A percentile compares a stretch with the other conserved stretches of the same genome.
Conservation (phyloP, 2,888 invertebrate genomes). For the Choreutis nemorana region DNA sequence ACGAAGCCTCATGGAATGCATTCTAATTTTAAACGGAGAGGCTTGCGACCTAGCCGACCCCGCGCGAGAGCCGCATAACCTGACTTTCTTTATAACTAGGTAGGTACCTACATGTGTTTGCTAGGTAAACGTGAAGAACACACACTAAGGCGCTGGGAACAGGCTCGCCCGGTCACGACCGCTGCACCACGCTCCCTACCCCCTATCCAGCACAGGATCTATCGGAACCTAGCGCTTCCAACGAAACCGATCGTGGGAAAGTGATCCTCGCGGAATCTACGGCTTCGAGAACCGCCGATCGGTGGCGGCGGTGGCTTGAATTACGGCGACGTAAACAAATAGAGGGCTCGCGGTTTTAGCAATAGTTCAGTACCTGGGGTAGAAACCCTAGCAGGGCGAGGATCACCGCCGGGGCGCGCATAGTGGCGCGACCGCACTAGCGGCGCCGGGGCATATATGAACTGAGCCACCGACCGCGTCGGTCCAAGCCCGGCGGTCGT, state of each 20-base stretch:
- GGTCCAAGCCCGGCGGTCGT: slow-evolving; percentile 42
- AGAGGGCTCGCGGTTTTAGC: slow-evolving; percentile 43
- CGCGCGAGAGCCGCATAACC: slow-evolving; percentile 57
- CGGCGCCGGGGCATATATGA: slow-evolving; percentile 61
- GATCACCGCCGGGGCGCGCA: slow-evolving; percentile 64
- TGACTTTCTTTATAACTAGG: slow-evolving; percentile 65
- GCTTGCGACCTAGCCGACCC: slow-evolving; percentile 63
- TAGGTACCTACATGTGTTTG: slow-evolving; percentile 47
- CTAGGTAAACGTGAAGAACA: slow-evolving; percentile 54
- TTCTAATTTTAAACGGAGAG: slow-evolving; percentile 65
- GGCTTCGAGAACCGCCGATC: slow-evolving; percentile 20
- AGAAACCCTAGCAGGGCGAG: slow-evolving; percentile 65
- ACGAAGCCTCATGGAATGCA: slow-evolving; percentile 61
- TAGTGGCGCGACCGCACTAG: slow-evolving; percentile 59
- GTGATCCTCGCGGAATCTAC: slow-evolving; percentile 37
- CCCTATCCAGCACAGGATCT: slow-evolving; percentile 59
- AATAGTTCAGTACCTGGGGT: slow-evolving; percentile 56
- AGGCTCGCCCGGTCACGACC: slow-evolving; percentile 51
- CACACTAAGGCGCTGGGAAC: slow-evolving; percentile 42
- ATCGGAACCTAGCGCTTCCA: slow-evolving; percentile 21
- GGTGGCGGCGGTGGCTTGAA: neutral
- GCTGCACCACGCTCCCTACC: slow-evolving; percentile 32
- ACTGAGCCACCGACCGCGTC: slow-evolving; percentile 19
- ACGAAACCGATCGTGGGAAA: slow-evolving; percentile 52
- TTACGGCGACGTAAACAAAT: slow-evolving; percentile 35